Conservation (phyloP, 2,113 vertebrate species). For the Colius striatus region DNA sequence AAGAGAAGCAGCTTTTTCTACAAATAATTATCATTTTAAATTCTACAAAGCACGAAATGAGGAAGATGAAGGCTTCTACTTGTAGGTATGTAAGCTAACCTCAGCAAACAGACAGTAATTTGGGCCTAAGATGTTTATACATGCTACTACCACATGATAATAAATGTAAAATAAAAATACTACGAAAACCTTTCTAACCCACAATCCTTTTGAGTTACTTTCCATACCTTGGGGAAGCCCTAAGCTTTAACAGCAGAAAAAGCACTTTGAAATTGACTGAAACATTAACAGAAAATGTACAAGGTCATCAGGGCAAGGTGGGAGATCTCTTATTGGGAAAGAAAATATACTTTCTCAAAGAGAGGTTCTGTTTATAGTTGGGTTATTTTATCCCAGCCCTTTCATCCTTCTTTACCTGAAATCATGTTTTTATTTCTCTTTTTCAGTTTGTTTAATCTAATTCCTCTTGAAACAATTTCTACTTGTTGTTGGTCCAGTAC, state of each 20-base stretch:
- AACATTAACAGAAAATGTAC: neutral
- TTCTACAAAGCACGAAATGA: neutral
- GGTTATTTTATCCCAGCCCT: neutral
- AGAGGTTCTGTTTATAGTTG: neutral
- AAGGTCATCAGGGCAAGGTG: neutral
- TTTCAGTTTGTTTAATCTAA: neutral
- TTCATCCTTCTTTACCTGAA: neutral
- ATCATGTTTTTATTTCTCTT: neutral
- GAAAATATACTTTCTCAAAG: neutral
- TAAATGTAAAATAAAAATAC: constrained; percentile 14
- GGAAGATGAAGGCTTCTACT: neutral
- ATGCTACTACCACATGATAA: neutral
- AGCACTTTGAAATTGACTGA: neutral
- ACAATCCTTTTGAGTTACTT: neutral
- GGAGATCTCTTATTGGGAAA: neutral
- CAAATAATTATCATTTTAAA: neutral
- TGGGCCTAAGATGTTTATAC: neutral
- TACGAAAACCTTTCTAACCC: neutral
- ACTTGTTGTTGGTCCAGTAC: neutral
- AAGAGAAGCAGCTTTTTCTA: neutral
- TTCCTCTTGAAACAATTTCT: neutral
- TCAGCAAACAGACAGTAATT: neutral
- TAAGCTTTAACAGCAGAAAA: constrained; percentile 1
- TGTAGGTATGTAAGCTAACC: neutral
- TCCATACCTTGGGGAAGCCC: neutral